Conservation (phyloP, 2,888 invertebrate species). For the Drepana falcataria region DNA sequence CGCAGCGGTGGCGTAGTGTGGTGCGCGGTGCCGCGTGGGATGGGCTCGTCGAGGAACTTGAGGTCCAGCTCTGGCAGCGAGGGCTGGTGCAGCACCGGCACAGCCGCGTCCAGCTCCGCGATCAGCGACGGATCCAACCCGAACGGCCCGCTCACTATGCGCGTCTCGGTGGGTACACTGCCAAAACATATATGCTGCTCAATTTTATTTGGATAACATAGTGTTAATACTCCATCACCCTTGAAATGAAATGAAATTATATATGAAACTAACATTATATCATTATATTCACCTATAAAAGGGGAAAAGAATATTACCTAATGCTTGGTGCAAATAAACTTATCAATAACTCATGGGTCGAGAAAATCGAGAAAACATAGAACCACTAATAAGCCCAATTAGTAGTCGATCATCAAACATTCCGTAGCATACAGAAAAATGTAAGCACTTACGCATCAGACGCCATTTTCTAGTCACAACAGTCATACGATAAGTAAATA, state of each 20-base stretch:
- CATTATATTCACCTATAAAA: too few relatives aligned
- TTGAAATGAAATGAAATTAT: too few relatives aligned
- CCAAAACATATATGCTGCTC: background rate
- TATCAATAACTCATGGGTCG: too few relatives aligned
- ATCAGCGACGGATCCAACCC: conserved; percentile 86
- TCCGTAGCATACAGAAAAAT: background rate
- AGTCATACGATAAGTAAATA: background rate
- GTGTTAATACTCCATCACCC: too few relatives aligned
- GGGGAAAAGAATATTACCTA: too few relatives aligned
- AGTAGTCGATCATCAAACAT: too few relatives aligned
- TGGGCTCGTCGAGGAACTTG: conserved; percentile 72
- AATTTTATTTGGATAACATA: too few relatives aligned
- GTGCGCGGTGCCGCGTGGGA: conserved; percentile 50
- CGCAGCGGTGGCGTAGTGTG: conserved; percentile 5
- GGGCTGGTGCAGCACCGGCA: conserved; percentile 44
- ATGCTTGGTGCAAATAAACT: too few relatives aligned
- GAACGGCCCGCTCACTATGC: conserved; percentile 84
- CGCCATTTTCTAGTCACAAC: background rate
- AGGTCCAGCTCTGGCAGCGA: conserved; percentile 64
- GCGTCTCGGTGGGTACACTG: conserved; percentile 62
- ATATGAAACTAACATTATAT: too few relatives aligned
- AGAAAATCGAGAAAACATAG: too few relatives aligned
- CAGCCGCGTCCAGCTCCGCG: conserved; percentile 81
- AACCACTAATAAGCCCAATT: too few relatives aligned
- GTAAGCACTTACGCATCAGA: background rate